Conservation (phyloP, 2,888 invertebrate species). For the Nymphalis urticae region DNA sequence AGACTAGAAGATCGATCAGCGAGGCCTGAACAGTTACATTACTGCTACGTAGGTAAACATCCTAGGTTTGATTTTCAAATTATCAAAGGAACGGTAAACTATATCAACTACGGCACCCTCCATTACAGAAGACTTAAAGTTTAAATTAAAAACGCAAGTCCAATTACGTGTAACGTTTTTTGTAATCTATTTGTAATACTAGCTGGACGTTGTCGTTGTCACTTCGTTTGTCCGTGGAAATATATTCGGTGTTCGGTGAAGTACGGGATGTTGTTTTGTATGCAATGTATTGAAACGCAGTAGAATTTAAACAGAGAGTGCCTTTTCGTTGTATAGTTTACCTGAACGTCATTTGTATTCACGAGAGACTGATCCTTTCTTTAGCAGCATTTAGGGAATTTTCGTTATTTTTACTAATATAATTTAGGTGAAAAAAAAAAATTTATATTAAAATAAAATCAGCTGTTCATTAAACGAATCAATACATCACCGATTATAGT, state of each 20-base stretch:
- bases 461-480: conserved; percentile 24
- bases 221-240: neutral
- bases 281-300: neutral
- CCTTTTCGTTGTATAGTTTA: conserved; percentile 42
- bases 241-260: neutral
- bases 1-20: conserved; percentile 36
- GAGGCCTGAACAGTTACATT: conserved; percentile 50
- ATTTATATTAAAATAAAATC: conserved; percentile 26
- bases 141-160: neutral
- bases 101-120: conserved; percentile 39
- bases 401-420: conserved; percentile 62
- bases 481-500: conserved; percentile 47
- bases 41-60: conserved; percentile 58
- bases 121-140: neutral
- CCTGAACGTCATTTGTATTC: conserved; percentile 55
- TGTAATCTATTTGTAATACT: conserved; percentile 6
- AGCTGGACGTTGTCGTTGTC: neutral
- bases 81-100: conserved; percentile 42
- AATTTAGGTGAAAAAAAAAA: conserved; percentile 42
- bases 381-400: conserved; percentile 77
- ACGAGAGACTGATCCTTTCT: conserved; percentile 75
- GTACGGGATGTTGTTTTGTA: neutral
- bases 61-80: conserved; percentile 61
- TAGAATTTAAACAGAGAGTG: conserved; percentile 31
- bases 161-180: conserved; percentile 7